Percentiles rank a stretch among this genome's conserved stretches.
Evolutionary conservation across 2,797 vertebrate genomes (phyloP).

Genomic region (Hephaestus fuliginosus): DNA sequence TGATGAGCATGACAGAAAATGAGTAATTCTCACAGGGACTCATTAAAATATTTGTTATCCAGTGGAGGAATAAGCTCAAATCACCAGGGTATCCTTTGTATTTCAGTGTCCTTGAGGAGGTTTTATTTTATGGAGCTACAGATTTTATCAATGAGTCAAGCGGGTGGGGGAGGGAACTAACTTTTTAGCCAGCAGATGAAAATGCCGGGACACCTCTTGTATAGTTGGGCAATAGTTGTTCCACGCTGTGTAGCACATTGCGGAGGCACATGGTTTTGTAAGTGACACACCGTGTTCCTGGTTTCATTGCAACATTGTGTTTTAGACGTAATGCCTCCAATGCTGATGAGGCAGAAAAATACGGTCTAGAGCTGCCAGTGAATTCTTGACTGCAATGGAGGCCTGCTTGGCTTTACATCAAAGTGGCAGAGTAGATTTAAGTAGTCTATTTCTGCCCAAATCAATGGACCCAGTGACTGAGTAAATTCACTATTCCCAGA

Average conservation of each 20-base stretch:
- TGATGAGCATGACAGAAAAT: conserved; percentile 4
- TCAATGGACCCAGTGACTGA: neutral
- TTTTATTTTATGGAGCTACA: neutral
- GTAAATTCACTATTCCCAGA: neutral
- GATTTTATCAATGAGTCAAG: neutral
- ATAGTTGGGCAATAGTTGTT: conserved; percentile 12
- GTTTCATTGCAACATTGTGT: conserved; percentile 30
- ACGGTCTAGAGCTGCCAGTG: neutral
- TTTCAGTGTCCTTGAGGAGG: neutral
- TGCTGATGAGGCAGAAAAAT: conserved; percentile 34
- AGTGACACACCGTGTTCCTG: neutral
- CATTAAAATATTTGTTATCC: conserved; percentile 13
- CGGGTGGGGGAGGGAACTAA: neutral
- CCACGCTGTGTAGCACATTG: neutral
- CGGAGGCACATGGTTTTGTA: neutral
- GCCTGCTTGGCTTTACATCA: neutral
- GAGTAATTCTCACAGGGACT: neutral
- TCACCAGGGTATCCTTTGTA: neutral
- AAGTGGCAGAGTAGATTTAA: neutral
- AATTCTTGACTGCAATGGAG: too few species aligned
- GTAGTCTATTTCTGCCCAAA: neutral
- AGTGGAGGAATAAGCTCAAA: neutral
- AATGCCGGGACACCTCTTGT: neutral
- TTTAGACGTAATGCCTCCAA: neutral
- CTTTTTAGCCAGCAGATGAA: conserved; percentile 6